Conservation (phyloP, 37 sponge, comb jelly and placozoan species). For the Chondrilla cf. caribensis region DNA sequence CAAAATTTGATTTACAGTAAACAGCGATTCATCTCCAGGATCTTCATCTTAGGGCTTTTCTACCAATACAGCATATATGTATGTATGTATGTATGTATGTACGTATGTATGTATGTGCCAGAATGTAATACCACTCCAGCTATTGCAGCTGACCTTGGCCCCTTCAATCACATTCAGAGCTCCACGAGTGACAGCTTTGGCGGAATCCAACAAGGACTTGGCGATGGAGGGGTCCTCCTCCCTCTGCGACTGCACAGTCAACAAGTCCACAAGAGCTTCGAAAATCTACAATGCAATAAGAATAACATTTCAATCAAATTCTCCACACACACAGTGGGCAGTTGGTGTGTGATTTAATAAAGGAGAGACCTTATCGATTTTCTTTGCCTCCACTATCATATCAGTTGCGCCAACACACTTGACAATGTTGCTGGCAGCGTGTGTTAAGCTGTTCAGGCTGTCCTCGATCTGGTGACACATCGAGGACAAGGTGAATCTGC, state of each 20-base stretch:
- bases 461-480: neutral
- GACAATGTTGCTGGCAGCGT: neutral
- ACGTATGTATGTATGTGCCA: no score
- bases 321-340: neutral
- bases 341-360: neutral
- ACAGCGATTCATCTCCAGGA: no score
- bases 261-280: neutral
- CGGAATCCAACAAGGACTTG: slow-evolving; percentile 26
- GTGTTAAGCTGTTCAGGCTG: neutral
- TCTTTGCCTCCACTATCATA: slow-evolving; percentile 19
- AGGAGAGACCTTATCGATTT: neutral
- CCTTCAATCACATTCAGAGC: slow-evolving; percentile 23
- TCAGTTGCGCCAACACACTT: neutral
- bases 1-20: no score
- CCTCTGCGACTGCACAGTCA: neutral
- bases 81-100: no score
- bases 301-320: neutral
- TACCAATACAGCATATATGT: no score
- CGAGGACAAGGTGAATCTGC: neutral
- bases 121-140: no score
- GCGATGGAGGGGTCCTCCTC: slow-evolving; percentile 11
- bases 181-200: neutral
- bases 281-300: neutral
- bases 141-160: slow-evolving; percentile 1
- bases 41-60: no score